Evolutionary conservation across 2,888 invertebrate genomes (phyloP), one percentile per base, ranked within the genome.

Genomic region (Prosopocoilus inquinatus): DNA sequence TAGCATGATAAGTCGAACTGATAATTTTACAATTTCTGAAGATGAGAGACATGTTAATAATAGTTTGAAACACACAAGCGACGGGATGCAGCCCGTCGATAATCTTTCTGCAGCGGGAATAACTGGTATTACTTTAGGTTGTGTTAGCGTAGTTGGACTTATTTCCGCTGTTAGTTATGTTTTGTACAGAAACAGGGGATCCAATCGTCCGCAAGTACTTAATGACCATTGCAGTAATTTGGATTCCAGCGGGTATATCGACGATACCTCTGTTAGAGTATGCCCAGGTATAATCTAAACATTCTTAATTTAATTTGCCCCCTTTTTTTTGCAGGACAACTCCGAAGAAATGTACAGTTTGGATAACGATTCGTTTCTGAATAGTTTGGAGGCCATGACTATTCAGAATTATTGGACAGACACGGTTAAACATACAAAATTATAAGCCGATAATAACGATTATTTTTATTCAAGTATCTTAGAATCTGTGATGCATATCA

Each of bases 381-480:
- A 94, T 79, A 94, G 94, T 58, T 79, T 94, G 67, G 94, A 94
- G 79, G 92, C 93, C 64, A 93, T 94, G 91, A 93, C 94, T 65
- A 93, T 94, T 73, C 92, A 93, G 77, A 94, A 94, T 79, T 92
- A 93, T 74, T 94, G 94, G 93, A 93, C 93, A 50, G 92, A 93
- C 77, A 91, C 88, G 65, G 91, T 92, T 63, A 92, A 91, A 77
- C 92, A 92, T 77, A 92, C 92, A 69, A 92, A 92, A 78, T 84
- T 93, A 78, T 92, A 86, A 81, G 13, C 33, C 11, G 15, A 46
- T 50, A 43, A 13, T 50, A 45, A 53, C 28, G 15, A 39, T 28
- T 11, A 15, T 53, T 50, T 53, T 45, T 34, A 36, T 33, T 43
- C 46, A 67, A 73, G 70, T 74, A 73, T 73, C 74, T 73, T 74